Evolutionary conservation across 2,113 vertebrate genomes (phyloP).

Genomic region (Gracilinanus agilis): DNA sequence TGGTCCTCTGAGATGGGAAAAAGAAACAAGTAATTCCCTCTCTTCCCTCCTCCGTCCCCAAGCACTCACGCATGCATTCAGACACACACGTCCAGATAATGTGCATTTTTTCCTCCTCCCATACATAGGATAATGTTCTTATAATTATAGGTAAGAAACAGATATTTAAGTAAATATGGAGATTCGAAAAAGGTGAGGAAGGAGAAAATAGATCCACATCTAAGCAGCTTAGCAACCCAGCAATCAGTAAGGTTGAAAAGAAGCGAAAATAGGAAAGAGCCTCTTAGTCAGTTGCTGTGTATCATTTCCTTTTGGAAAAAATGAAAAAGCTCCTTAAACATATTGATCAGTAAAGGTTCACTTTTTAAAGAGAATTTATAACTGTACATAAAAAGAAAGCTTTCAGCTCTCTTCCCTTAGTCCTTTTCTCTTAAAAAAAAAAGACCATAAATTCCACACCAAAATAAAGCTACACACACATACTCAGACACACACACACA

Average conservation of each 20-base stretch:
- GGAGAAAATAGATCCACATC: background rate
- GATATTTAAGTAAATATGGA: constrained; percentile 29
- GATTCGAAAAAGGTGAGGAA: constrained; percentile 18
- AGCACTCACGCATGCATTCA: background rate
- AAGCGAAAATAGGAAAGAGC: constrained; percentile 1
- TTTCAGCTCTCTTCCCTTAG: constrained; percentile 62
- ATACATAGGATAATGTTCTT: constrained; percentile 1
- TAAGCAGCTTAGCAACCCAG: background rate
- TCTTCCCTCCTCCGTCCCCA: background rate
- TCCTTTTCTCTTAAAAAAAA: constrained; percentile 9
- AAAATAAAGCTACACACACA: constrained; percentile 40
- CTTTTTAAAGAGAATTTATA: constrained; percentile 22
- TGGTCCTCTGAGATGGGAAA: constrained; percentile 5
- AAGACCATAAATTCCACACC: constrained; percentile 58
- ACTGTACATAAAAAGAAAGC: constrained; percentile 29
- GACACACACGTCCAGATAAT: background rate
- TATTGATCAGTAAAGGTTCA: background rate
- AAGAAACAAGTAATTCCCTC: constrained; percentile 27
- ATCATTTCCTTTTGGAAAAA: background rate
- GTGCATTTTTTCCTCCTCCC: background rate
- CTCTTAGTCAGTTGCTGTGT: background rate
- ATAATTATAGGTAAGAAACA: background rate
- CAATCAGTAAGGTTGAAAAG: constrained; percentile 9
- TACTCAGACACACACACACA: background rate
- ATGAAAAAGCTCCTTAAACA: constrained; percentile 45